Evolutionary conservation across 2,797 vertebrate species (phyloP).

Genomic region (Pampus argenteus): DNA sequence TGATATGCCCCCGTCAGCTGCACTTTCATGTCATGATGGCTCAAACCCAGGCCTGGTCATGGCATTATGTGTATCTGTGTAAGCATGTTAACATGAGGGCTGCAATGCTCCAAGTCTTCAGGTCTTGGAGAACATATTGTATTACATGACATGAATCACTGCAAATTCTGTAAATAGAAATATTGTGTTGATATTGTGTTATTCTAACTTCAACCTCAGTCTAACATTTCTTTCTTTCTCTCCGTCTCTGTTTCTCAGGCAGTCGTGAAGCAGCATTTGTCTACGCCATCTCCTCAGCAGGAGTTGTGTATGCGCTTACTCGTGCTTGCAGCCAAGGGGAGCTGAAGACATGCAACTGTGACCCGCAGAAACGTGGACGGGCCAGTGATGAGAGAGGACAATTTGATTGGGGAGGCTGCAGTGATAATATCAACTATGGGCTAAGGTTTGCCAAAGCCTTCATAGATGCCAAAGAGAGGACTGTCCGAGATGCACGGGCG

Average conservation of each 20-base stretch:
- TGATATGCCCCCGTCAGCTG: slow-evolving; percentile 72
- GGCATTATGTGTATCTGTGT: slow-evolving; percentile 44
- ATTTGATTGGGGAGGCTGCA: slow-evolving; percentile 98
- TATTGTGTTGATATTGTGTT: not conserved
- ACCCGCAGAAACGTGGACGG: slow-evolving; percentile 93
- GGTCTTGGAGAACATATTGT: slow-evolving; percentile 4
- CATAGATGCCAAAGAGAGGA: slow-evolving; percentile 96
- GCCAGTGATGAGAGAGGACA: slow-evolving; percentile 90
- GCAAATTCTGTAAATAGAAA: slow-evolving; percentile 6
- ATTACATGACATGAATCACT: slow-evolving; percentile 13
- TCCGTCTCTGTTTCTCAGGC: slow-evolving; percentile 78
- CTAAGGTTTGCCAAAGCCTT: slow-evolving; percentile 97
- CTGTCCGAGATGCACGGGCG: slow-evolving; percentile 94
- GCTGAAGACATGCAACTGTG: slow-evolving; percentile 93
- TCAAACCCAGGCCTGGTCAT: slow-evolving; percentile 51
- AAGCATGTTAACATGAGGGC: slow-evolving; percentile 25
- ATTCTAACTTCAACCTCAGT: slow-evolving; percentile 6
- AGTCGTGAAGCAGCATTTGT: slow-evolving; percentile 98
- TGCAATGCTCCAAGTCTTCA: slow-evolving; percentile 31
- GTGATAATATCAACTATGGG: slow-evolving; percentile 98
- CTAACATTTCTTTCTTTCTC: slow-evolving; percentile 22
- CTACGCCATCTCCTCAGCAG: slow-evolving; percentile 97
- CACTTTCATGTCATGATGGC: slow-evolving; percentile 59
- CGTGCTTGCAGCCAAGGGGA: slow-evolving; percentile 97
- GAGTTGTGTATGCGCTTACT: slow-evolving; percentile 96